Base-by-base conservation (phyloP, 2,113 vertebrate species). In the Salvelinus sp. region DNA sequence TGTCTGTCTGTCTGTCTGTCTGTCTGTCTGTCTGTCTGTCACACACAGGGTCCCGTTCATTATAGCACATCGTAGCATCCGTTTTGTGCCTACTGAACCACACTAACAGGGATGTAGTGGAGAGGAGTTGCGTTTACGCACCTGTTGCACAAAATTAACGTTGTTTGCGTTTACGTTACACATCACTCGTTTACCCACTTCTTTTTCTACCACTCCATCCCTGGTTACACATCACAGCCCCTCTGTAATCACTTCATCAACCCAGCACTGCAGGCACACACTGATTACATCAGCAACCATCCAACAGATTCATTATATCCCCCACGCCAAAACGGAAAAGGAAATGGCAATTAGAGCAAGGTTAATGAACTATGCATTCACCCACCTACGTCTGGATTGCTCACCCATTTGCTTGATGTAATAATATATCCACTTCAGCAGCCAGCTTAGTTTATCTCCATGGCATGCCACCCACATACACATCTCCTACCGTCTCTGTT, bases 311-410 rank as follows among this genome's bases (percentile, higher is more conserved):
- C 70, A 83, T 86, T 33, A 47, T 28, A 63, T 23, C 28, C 27
- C 28, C 38, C 33, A 27, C 69, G 38, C 81, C 58, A 69, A 22
- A 63, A 69, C 78, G 83, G 50, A 48, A 83, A 88, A 78, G 76
- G 72, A 90, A 88, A 75, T 76, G 0, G 78, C 82, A 90, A 89
- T 90, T 85, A 88, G 81, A 83, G 23, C 69, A 63, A 74, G 83
- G 88, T 91, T 91, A 90, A 89, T 86, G 78, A 90, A 89, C 82
- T 81, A 64, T 84, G 78, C 74, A 28, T 84, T 83, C 76, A 78
- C 74, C 80, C 86, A 83, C 86, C 88, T 80, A 83, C 79, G 44
- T 83, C 74, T 50, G 67, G 76, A 84, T 89, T 85, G 76, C 77
- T 89, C 78, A 83, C 72, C 75, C 83, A 58, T 84, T 85, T 70